Evolutionary conservation across 2,113 vertebrate genomes (phyloP).

Genomic region (Hippocampus mohnikei): DNA sequence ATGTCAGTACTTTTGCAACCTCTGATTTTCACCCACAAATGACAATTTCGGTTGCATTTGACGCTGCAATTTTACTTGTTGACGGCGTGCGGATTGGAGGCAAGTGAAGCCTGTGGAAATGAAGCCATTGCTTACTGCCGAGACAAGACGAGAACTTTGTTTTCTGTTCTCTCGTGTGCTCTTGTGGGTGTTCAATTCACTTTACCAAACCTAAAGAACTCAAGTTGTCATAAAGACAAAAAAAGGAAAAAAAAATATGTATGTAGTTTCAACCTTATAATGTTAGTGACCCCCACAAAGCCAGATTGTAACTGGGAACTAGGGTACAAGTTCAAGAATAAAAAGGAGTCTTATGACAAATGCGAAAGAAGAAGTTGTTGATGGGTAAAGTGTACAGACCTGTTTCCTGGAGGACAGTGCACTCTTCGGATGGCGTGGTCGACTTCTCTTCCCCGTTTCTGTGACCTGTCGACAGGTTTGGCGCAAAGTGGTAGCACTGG

Average conservation of each 20-base stretch:
- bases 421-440: slow-evolving; percentile 51
- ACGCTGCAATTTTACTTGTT: background rate
- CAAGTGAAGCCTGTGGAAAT: background rate
- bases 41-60: background rate
- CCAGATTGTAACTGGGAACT: background rate
- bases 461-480: slow-evolving; percentile 54
- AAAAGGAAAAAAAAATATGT: no score
- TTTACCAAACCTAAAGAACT: background rate
- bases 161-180: background rate
- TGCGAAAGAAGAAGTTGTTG: background rate
- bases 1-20: background rate
- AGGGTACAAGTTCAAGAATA: background rate
- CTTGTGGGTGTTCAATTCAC: background rate
- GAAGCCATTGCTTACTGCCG: background rate
- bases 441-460: slow-evolving; percentile 30
- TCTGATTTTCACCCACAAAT: background rate
- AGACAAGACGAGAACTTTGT: background rate
- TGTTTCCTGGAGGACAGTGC: slow-evolving; percentile 77
- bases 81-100: background rate
- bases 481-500: slow-evolving; percentile 46
- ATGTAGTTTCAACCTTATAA: background rate
- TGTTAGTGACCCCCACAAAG: background rate
- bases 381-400: slow-evolving; percentile 48
- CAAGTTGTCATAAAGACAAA: no score
- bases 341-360: background rate